These are phyloP conservation scores for Scrobipalpa costella DNA, from an alignment of 2,888 invertebrate species.

Conservation along the genomic window DNA sequence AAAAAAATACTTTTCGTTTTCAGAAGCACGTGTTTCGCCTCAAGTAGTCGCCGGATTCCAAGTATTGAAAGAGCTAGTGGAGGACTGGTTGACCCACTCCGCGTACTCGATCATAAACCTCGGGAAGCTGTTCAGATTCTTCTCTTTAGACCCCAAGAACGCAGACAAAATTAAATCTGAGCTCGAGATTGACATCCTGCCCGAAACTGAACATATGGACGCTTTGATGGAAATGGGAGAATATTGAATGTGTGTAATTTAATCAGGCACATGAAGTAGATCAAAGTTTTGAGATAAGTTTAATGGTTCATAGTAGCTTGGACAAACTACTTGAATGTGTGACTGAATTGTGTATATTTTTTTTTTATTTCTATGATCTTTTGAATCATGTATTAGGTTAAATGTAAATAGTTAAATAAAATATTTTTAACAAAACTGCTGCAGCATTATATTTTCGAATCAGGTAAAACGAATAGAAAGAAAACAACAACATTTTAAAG, in stretches of 20 bases:
- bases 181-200: conserved; percentile 69
- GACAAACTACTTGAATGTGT: background rate
- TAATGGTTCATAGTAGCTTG: background rate
- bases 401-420: conserved; percentile 15
- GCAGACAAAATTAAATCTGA: conserved; percentile 56
- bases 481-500: background rate
- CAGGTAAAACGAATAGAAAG: background rate
- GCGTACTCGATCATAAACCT: conserved; percentile 86
- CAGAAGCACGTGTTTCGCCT: conserved; percentile 76
- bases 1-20: conserved; percentile 45
- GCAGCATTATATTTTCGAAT: background rate
- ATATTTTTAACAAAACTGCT: background rate
- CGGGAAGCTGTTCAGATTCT: conserved; percentile 78
- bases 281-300: no score
- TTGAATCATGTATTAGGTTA: conserved; percentile 12
- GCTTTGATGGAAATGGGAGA: conserved; percentile 71
- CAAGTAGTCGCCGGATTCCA: conserved; percentile 81
- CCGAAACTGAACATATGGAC: conserved; percentile 74
- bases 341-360: background rate
- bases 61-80: conserved; percentile 83
- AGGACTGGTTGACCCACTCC: conserved; percentile 84
- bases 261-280: background rate
- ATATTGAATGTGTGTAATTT: conserved; percentile 44
- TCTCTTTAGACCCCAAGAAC: conserved; percentile 59
- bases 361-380: conserved; percentile 7